These are phyloP conservation scores for Micoletzkya japonica DNA, from an alignment of 2,888 invertebrate genomes.

Conservation along the genomic window DNA sequence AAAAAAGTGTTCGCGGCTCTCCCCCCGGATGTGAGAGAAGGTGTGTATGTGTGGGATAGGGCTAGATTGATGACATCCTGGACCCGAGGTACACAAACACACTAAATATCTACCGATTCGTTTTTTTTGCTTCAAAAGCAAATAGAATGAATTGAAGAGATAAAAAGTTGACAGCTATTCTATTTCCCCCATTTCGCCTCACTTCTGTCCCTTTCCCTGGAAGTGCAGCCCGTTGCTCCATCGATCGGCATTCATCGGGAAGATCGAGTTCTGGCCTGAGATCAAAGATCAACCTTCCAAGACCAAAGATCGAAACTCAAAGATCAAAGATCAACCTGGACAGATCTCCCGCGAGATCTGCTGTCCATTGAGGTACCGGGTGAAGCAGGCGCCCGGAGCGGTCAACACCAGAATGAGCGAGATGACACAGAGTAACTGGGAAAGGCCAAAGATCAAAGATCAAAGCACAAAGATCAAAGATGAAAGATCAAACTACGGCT, in stretches of 20 bases:
- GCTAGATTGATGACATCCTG: no score
- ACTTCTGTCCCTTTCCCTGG: slow-evolving; percentile 62
- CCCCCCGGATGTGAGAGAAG: no score
- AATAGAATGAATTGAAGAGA: background rate
- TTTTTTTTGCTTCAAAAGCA: no score
- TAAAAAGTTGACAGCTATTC: no score
- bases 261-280: slow-evolving; percentile 60
- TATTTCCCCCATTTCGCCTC: background rate
- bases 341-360: slow-evolving; percentile 47
- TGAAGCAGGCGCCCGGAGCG: slow-evolving; percentile 64
- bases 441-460: slow-evolving; percentile 12
- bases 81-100: no score
- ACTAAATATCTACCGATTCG: no score
- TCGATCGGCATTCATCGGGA: slow-evolving; percentile 64
- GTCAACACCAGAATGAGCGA: slow-evolving; percentile 60
- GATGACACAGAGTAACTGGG: slow-evolving; percentile 54
- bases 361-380: slow-evolving; percentile 51
- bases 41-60: no score
- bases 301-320: background rate
- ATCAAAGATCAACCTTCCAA: background rate
- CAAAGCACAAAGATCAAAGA: background rate
- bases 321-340: slow-evolving; percentile 1
- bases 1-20: no score
- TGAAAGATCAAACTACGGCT: background rate
- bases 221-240: slow-evolving; percentile 62